These are phyloP conservation scores for Cosmorhoe ocellata DNA, from an alignment of 2,888 invertebrate species.

Conservation along the genomic window DNA sequence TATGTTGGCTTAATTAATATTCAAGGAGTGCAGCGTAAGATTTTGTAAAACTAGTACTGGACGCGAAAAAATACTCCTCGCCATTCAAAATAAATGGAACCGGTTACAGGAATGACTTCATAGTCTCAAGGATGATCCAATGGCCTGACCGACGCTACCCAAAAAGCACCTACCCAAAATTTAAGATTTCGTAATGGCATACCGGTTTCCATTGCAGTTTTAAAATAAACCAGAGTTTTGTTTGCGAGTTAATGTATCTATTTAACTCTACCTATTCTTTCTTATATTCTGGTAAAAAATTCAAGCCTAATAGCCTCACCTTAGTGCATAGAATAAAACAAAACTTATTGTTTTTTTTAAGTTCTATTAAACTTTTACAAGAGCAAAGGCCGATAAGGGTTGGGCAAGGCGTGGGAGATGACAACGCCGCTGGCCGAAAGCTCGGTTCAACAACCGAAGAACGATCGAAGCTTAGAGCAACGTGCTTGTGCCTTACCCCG, in stretches of 20 bases:
- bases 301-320: no score
- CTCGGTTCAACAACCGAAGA: constrained; percentile 68
- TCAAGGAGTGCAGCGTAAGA: no score
- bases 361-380: constrained; percentile 16
- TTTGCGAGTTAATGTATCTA: background rate
- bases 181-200: constrained; percentile 15
- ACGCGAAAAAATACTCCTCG: no score
- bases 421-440: constrained; percentile 41
- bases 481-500: constrained; percentile 28
- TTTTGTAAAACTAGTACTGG: no score
- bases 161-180: constrained; percentile 31
- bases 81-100: constrained; percentile 29
- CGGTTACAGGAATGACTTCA: constrained; percentile 70
- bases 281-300: background rate
- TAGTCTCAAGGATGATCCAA: constrained; percentile 54
- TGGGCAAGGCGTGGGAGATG: constrained; percentile 61
- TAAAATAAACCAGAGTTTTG: constrained; percentile 15
- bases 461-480: constrained; percentile 37
- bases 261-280: background rate
- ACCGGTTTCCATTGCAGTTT: constrained; percentile 29
- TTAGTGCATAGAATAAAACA: no score
- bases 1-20: no score
- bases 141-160: constrained; percentile 34
- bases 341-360: background rate
- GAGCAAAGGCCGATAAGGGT: constrained; percentile 43